Base-by-base conservation (phyloP, 2,888 invertebrate genomes). In the Drosophila nigritarsus region DNA sequence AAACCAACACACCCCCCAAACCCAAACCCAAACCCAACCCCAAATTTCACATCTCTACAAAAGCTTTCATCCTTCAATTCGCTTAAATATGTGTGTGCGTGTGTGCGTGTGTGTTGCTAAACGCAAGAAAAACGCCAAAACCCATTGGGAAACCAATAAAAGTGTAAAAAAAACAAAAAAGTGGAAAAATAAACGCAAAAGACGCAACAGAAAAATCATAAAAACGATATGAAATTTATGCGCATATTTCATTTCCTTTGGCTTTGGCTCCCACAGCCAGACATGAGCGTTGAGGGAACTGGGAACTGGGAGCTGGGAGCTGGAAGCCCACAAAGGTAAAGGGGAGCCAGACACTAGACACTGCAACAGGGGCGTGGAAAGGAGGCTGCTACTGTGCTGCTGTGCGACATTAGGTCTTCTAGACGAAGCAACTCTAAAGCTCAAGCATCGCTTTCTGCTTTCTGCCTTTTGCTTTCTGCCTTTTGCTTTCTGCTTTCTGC, bases 201-300 rank as follows among this genome's bases (percentile, higher is more conserved):
- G 74, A 71, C 74, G 69, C 76, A 77, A 82, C 69, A 81, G 70
- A 73, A 87, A 87, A 88, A 87, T 87, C 87, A 87, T 88, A 87
- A 88, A 88, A 87, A 85, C 84, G 87, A 87, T 88, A 88, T 87
- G 82, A 87, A 87, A 87, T 88, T 88, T 87, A 88, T 87, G 87
- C 87, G 88, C 87, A 88, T 87, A 87, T 88, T 88, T 87, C 84
- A 84, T 88, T 88, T 90, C 83, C 78, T 80, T 82, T 87, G 54
- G 80, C 72, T 68, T 66, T 36, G 36, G 36, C 71, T 32, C 32
- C 69, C 62, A 48, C 50, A 49, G 32, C 55, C 54, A 42, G 40
- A 38, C 18, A 56, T 32, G 64, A 32, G 36, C 36, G 56, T 51
- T 65, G 45, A 7, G 45, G 34, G 8, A n/a, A 32, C 18, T 8